Percentiles rank a stretch among this genome's conserved stretches.
phyloP scores from a whole-genome alignment of 2,113 vertebrate genomes.

The Syngnathoides biaculeatus region DNA sequence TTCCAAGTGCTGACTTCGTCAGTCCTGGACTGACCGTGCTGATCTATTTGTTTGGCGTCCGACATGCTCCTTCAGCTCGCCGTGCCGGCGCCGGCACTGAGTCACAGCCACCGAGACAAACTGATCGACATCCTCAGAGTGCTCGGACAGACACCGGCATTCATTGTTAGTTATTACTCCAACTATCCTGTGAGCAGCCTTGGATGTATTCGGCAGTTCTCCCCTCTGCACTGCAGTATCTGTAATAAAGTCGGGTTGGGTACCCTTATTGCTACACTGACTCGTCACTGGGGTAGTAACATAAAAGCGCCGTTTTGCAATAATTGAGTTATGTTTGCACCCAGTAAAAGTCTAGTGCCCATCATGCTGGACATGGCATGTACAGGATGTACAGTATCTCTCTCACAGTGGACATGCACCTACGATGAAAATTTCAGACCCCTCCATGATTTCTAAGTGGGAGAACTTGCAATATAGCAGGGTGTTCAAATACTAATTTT shows the following conservation, averaged over 20 bases:
- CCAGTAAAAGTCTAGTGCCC: too few relatives aligned
- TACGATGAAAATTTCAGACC: too few relatives aligned
- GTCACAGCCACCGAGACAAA: conserved; percentile 7
- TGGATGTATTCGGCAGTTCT: conserved; percentile 10
- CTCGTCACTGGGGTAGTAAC: background rate
- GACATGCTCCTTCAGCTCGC: conserved; percentile 33
- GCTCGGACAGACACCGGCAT: conserved; percentile 37
- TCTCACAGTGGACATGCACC: too few relatives aligned
- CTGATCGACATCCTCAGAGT: conserved; percentile 19
- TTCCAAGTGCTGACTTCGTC: conserved; percentile 59
- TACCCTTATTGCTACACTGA: background rate
- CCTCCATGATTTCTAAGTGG: too few relatives aligned
- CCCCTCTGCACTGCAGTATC: background rate
- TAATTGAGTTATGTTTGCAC: too few relatives aligned
- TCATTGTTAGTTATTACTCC: conserved; percentile 25
- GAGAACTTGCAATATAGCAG: too few relatives aligned
- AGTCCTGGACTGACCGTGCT: conserved; percentile 36
- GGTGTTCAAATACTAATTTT: too few relatives aligned
- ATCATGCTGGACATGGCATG: too few relatives aligned
- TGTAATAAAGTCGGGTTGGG: background rate
- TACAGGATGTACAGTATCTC: too few relatives aligned
- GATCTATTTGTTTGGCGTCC: conserved; percentile 45
- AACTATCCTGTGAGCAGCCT: conserved; percentile 1
- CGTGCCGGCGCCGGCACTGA: conserved; percentile 47
- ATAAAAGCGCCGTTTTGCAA: too few relatives aligned